Base-by-base conservation (phyloP, 2,888 invertebrate species). In the Rosalia funebris region DNA sequence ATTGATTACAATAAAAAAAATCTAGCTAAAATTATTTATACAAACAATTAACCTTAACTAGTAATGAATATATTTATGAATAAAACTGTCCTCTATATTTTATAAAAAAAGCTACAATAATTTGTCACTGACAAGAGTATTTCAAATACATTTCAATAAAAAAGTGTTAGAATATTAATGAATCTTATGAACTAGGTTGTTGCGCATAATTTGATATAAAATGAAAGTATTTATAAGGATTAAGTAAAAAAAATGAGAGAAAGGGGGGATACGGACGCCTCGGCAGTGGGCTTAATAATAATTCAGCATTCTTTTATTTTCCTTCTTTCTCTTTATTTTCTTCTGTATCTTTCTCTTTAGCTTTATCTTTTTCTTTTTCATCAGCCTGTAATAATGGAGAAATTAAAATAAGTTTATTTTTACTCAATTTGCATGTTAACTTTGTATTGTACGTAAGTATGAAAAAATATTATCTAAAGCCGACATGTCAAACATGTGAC, bases 311-410 rank as follows among this genome's bases (percentile, higher is more conserved):
- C 3, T 5, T 7, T 82, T 79, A 83, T 75, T 83, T 83, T 63
- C 79, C 77, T 73, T 88, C 88, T 76, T 89, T 89, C 75, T 90
- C 87, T 81, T 88, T 87, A 77, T 88, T 89, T 77, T 89, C 88
- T 78, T 91, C 90, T 69, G 89, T 87, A 68, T 86, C 84, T 72
- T 84, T 85, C 65, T 85, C 84, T 58, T 83, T 82, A 68, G 88
- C 87, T 65, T 80, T 80, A 60, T 82, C 83, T 71, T 88, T 90
- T 72, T 91, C 91, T 78, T 91, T 91, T 76, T 91, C 91, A 73
- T 91, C 91, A 71, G 89, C 89, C 89, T 92, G 83, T n/a, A 85
- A 83, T 25, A 25, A 25, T 25, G n/a, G n/a, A n/a, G n/a, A n/a
- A n/a, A n/a, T n/a, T n/a, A n/a, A n/a, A 37, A 39, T n/a, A n/a